These are phyloP conservation scores for Steromphala cineraria DNA, from an alignment of 2,888 invertebrate species.

Conservation along the genomic window DNA sequence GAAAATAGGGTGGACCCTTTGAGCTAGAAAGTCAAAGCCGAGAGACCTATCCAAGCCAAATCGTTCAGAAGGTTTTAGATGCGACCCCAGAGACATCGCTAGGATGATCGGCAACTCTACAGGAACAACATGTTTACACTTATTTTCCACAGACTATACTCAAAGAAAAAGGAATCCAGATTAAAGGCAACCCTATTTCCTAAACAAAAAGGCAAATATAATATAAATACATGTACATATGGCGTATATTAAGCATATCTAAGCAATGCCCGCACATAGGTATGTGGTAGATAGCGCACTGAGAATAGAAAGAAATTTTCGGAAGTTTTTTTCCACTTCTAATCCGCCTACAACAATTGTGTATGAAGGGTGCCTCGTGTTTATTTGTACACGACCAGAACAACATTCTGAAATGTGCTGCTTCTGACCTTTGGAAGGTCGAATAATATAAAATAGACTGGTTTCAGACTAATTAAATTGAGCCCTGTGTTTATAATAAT, in stretches of 20 bases:
- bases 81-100: neutral
- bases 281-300: neutral
- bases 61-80: neutral
- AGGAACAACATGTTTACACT: neutral
- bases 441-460: too few relatives aligned
- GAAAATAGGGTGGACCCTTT: neutral
- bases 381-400: neutral
- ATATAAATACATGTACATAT: constrained; percentile 4
- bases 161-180: constrained; percentile 16
- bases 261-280: neutral
- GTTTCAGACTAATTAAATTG: too few relatives aligned
- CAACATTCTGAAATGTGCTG: too few relatives aligned
- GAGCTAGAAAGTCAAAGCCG: neutral
- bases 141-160: neutral
- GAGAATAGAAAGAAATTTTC: neutral
- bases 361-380: neutral
- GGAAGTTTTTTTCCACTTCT: neutral
- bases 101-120: neutral
- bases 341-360: neutral
- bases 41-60: neutral
- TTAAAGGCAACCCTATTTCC: constrained; percentile 11
- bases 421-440: too few relatives aligned
- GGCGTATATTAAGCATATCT: constrained; percentile 4
- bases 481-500: too few relatives aligned
- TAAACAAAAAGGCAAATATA: neutral